phyloP scores from a whole-genome alignment of 2,797 vertebrate species.

The Eurystomus glaucurus region DNA sequence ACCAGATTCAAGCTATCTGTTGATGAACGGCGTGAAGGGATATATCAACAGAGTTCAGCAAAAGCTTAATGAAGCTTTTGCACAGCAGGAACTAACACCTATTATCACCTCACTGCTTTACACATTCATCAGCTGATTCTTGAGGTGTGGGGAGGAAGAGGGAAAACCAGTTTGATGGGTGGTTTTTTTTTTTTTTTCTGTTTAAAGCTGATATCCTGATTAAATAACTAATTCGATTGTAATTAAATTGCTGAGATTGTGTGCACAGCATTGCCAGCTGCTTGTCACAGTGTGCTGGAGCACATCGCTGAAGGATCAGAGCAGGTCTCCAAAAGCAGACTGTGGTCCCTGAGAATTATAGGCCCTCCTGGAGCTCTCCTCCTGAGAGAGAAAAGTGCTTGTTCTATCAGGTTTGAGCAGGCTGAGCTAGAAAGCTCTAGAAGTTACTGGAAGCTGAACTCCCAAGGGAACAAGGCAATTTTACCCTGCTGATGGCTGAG shows the following conservation, averaged over 20 bases:
- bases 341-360: not conserved
- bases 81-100: slow-evolving; percentile 27
- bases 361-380: not conserved
- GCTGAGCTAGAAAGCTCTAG: not conserved
- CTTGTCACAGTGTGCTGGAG: not conserved
- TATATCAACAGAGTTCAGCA: slow-evolving; percentile 29
- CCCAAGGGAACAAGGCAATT: not conserved
- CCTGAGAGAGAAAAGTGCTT: not conserved
- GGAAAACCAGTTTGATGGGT: not conserved
- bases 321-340: not conserved
- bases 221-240: slow-evolving; percentile 30
- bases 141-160: not conserved
- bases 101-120: slow-evolving; percentile 50
- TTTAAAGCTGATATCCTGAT: slow-evolving; percentile 49
- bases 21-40: slow-evolving; percentile 26
- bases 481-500: not conserved
- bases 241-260: slow-evolving; percentile 18
- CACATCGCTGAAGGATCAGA: not conserved
- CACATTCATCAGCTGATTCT: not conserved
- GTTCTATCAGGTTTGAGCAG: not conserved
- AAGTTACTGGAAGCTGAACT: not conserved
- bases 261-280: not conserved
- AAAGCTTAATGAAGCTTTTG: slow-evolving; percentile 28
- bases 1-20: not conserved
- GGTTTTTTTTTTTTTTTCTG: not conserved